A percentile compares a stretch with the other conserved stretches of the same genome.
These are phyloP conservation scores for Labia minor DNA, from an alignment of 2,888 invertebrate species.

Conservation along the genomic window DNA sequence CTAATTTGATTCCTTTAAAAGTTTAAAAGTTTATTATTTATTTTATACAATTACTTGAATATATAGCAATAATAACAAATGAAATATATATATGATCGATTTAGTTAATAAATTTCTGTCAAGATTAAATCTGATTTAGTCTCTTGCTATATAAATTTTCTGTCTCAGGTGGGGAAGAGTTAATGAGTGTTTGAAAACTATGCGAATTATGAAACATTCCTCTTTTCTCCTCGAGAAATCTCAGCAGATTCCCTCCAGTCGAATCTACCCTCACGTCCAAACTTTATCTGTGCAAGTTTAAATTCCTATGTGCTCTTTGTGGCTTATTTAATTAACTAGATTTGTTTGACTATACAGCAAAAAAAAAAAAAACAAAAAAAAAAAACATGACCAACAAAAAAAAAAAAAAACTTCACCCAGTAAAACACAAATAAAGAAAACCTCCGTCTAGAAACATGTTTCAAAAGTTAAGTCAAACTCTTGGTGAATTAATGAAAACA, in stretches of 20 bases:
- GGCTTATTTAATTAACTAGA: conserved; percentile 23
- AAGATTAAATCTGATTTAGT: conserved; percentile 3
- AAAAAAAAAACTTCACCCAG: conserved; percentile 15
- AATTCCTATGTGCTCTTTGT: conserved; percentile 20
- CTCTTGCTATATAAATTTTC: neutral
- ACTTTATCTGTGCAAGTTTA: conserved; percentile 21
- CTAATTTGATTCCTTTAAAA: neutral
- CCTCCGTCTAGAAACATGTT: conserved; percentile 19
- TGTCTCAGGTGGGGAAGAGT: conserved; percentile 4
- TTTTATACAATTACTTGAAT: neutral
- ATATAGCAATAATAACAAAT: neutral
- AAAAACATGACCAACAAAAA: conserved; percentile 19
- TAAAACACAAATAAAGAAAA: conserved; percentile 21
- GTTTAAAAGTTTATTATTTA: neutral
- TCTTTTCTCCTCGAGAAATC: conserved; percentile 7
- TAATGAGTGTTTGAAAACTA: conserved; percentile 13
- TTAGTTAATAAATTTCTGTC: conserved; percentile 13
- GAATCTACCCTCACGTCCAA: conserved; percentile 18
- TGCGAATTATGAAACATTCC: conserved; percentile 13
- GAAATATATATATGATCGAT: conserved; percentile 1
- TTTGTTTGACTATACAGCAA: conserved; percentile 21
- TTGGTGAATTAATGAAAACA: conserved; percentile 15
- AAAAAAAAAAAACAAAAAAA: conserved; percentile 17
- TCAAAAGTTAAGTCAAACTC: conserved; percentile 19
- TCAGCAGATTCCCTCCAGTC: conserved; percentile 13